Evolutionary conservation across 2,113 vertebrate genomes (phyloP).

Genomic region (Psittacara wagleri): DNA sequence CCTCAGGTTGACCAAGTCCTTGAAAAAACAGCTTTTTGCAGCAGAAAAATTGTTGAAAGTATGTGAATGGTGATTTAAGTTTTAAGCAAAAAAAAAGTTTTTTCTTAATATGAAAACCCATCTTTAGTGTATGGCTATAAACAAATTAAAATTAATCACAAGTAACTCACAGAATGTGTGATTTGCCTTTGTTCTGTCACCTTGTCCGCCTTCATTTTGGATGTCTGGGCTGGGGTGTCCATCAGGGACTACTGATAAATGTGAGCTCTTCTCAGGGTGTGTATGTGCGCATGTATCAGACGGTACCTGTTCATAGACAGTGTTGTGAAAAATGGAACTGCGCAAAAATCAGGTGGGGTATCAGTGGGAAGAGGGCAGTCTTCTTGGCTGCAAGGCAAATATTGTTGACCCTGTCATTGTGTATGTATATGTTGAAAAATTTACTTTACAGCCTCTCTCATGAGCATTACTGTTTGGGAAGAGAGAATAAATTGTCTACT

Average conservation of each 20-base stretch:
- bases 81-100: conserved; percentile 14
- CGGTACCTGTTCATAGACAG: neutral
- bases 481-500: neutral
- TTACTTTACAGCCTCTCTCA: neutral
- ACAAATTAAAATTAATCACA: conserved; percentile 73
- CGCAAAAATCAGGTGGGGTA: accelerated
- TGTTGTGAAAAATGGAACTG: neutral
- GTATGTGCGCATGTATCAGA: neutral
- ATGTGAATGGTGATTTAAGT: conserved; percentile 27
- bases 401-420: neutral
- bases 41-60: conserved; percentile 11
- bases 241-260: neutral
- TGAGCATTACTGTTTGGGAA: neutral
- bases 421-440: neutral
- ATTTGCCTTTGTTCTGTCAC: conserved; percentile 47
- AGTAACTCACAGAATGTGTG: conserved; percentile 58
- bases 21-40: conserved; percentile 22
- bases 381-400: neutral
- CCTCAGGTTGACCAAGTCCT: conserved; percentile 24
- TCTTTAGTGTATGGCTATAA: conserved; percentile 71
- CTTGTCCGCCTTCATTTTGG: conserved; percentile 5
- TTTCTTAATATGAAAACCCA: conserved; percentile 49
- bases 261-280: neutral
- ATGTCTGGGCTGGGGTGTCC: neutral
- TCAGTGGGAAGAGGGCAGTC: neutral